These are phyloP conservation scores for Eurytoma californica DNA, from an alignment of 2,888 invertebrate species.

Conservation along the genomic window DNA sequence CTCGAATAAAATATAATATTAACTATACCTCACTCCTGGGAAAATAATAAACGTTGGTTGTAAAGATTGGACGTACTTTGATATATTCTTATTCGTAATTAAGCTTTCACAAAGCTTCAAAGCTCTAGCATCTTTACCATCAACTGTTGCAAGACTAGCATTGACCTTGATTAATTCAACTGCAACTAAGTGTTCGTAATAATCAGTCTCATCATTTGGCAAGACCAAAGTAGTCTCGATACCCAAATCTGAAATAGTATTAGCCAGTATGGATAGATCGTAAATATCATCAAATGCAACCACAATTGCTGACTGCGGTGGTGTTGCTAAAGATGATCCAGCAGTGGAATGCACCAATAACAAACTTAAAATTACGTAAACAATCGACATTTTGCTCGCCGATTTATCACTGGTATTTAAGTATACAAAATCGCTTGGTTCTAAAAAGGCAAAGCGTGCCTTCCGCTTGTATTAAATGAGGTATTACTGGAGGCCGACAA, in stretches of 20 bases:
- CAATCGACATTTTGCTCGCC: constrained; percentile 14
- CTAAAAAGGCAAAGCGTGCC: background rate
- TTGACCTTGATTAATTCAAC: constrained; percentile 62
- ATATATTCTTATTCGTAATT: constrained; percentile 62
- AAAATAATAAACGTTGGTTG: constrained; percentile 70
- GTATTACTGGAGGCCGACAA: background rate
- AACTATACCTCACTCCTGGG: constrained; percentile 69
- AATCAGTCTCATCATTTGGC: constrained; percentile 58
- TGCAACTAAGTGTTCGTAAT: constrained; percentile 68
- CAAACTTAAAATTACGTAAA: constrained; percentile 26
- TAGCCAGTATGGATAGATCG: constrained; percentile 70
- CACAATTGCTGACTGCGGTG: constrained; percentile 68
- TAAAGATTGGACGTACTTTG: constrained; percentile 63
- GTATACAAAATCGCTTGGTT: background rate
- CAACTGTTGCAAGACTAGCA: constrained; percentile 60
- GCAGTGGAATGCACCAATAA: constrained; percentile 20
- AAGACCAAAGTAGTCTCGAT: constrained; percentile 69
- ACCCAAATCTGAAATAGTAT: constrained; percentile 70
- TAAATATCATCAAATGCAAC: constrained; percentile 69
- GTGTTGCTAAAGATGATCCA: constrained; percentile 64
- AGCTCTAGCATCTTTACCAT: constrained; percentile 59
- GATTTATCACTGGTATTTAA: background rate
- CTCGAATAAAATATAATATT: background rate
- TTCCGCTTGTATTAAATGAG: background rate
- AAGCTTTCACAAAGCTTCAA: constrained; percentile 65